These are phyloP conservation scores for Heliconius erato DNA, from an alignment of 2,888 invertebrate species.

Conservation along the genomic window DNA sequence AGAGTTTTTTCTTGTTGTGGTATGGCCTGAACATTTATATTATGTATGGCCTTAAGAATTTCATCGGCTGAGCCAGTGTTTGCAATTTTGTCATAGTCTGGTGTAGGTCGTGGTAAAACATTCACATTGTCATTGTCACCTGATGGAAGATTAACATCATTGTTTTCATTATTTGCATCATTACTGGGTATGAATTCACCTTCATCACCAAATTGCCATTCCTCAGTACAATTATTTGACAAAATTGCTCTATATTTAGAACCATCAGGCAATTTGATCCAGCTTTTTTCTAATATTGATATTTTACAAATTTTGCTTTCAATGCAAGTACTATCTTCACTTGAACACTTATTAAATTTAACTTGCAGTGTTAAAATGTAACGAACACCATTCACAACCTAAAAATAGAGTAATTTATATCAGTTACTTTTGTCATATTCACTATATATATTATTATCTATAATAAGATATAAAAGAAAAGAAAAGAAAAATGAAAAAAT, in stretches of 20 bases:
- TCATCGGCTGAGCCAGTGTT: slow-evolving; percentile 70
- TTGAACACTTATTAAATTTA: slow-evolving; percentile 78
- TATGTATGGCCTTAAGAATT: slow-evolving; percentile 67
- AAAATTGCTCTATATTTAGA: slow-evolving; percentile 87
- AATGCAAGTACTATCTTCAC: slow-evolving; percentile 64
- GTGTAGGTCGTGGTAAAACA: slow-evolving; percentile 48
- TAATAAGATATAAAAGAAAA: not conserved
- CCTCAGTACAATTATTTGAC: slow-evolving; percentile 88
- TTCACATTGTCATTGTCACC: slow-evolving; percentile 29
- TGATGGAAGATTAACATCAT: slow-evolving; percentile 48
- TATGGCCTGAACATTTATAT: slow-evolving; percentile 65
- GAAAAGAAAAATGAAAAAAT: no score
- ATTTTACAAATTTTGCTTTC: slow-evolving; percentile 84
- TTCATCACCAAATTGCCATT: slow-evolving; percentile 81
- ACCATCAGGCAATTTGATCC: slow-evolving; percentile 85
- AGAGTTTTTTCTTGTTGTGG: slow-evolving; percentile 64
- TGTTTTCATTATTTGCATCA: slow-evolving; percentile 57
- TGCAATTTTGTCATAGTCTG: slow-evolving; percentile 60
- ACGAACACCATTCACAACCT: slow-evolving; percentile 87
- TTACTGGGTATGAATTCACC: slow-evolving; percentile 62
- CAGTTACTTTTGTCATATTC: not conserved
- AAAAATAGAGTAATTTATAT: slow-evolving; percentile 29
- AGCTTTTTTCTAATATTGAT: slow-evolving; percentile 88
- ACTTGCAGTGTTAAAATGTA: slow-evolving; percentile 85
- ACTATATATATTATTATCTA: not conserved